Base-by-base conservation (phyloP, 2,888 invertebrate species). In the Lissonota sp. region DNA sequence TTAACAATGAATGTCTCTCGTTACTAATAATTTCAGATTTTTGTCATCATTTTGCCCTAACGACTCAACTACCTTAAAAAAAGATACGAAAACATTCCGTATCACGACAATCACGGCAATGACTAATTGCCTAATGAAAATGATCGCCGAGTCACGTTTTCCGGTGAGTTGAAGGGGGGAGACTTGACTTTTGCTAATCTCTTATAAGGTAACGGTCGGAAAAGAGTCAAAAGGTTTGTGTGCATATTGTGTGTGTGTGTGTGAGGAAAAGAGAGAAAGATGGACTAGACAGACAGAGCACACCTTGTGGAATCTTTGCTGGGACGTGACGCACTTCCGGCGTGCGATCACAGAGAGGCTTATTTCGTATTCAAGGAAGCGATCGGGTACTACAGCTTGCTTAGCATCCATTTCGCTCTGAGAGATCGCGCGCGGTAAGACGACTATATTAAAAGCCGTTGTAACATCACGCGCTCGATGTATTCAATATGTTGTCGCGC, bases 271-370 rank as follows among this genome's bases (percentile, higher is more conserved):
- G 51, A 58, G 44, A 55, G 62, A 64, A 53, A 53, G 14, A 14
- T 53, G 14, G 66, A 53, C 16, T 26, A 62, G 78, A 67, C 53
- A 46, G 49, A 8, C 67, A 60, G 76, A 75, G 79, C 77, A 84
- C 85, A 84, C 85, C 86, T 86, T 82, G 69, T 79, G 75, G 81
- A 82, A 78, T 82, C 81, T 82, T 79, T 26, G 26, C 63, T 74
- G 86, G 87, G 86, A 88, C 85, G 85, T 92, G 92, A 92, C 92
- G 92, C 92, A 92, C 91, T 92, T 92, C 92, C 92, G 92, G 88
- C 84, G 84, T 69, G 58, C 67, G 73, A 79, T 76, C 74, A 49
- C 69, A 39, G 74, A 63, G 51, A 67, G 67, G 60, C 75, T 83
- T 84, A 83, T 79, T 92, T 90, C 87, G 91, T 91, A 92, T 92